Base-by-base conservation (phyloP, 2,113 vertebrate species). In the Centropristis striata region DNA sequence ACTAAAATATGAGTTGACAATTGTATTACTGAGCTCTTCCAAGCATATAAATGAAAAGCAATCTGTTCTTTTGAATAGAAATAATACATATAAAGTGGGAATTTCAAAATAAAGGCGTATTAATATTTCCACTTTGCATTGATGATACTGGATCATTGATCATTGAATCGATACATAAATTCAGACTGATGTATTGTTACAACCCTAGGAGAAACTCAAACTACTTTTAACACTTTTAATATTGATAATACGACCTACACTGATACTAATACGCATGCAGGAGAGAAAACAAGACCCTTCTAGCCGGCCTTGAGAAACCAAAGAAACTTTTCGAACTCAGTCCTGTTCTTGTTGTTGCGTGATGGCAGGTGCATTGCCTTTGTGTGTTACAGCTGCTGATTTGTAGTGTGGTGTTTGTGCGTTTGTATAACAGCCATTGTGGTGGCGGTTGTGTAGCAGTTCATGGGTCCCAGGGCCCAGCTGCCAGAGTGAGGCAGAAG, bases 361-460 rank as follows among this genome's bases (percentile, higher is more conserved):
- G 83, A 79, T 47, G 82, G 86, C 89, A 91, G 92, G 90, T 93
- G 92, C 90, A 61, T 77, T 74, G 78, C 88, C 81, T 90, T 92
- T 92, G 91, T 86, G 81, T 59, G 74, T 89, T 89, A 86, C 90
- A 92, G 89, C 88, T 93, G 90, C 89, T 89, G 90, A 88, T 89
- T 85, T 86, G 90, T 90, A 73, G 66, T 75, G 84, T 14, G 37
- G 73, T 63, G 84, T 90, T 88, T 87, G 84, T 87, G 78, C 71
- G 70, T 88, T 80, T 92, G 86, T 88, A 86, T 87, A 81, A 81
- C 83, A 75, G 88, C 76, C 80, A 73, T 74, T 81, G 78, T 59
- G 37, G 85, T 71, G 59, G 86, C n/a, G 49, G 86, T 83, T 72
- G 87, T 86, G 90, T 76, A 75, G 86, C 77, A 13, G 86, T 85